phyloP scores from a whole-genome alignment of 2,888 invertebrate species.

The Hemaris fuciformis region DNA sequence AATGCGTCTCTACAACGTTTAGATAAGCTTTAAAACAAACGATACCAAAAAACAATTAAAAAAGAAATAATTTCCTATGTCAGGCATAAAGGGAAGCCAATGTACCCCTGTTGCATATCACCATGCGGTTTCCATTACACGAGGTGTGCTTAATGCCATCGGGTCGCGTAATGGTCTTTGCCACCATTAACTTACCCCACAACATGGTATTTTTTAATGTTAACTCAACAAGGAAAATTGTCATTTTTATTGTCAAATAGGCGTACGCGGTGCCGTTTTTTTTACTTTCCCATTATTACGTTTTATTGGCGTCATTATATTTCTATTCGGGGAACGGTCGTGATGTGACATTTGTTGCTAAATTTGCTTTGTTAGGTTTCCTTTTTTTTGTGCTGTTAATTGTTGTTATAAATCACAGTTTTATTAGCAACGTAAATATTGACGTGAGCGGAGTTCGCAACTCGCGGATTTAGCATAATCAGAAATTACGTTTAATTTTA shows the following conservation, averaged over 20 bases:
- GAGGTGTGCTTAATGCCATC: conserved; percentile 68
- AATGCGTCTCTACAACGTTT: neutral
- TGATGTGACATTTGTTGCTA: conserved; percentile 38
- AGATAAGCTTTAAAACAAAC: conserved; percentile 7
- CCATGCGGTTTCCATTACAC: conserved; percentile 69
- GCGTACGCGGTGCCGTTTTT: conserved; percentile 53
- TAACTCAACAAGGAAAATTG: conserved; percentile 67
- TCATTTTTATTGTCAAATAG: conserved; percentile 64
- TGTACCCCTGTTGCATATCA: conserved; percentile 56
- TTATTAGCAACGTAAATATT: conserved; percentile 20
- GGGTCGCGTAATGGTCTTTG: conserved; percentile 64
- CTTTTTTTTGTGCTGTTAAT: conserved; percentile 20
- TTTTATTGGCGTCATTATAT: conserved; percentile 68
- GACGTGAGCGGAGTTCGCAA: neutral
- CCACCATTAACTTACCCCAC: conserved; percentile 68
- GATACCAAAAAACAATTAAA: conserved; percentile 30
- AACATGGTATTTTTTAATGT: conserved; percentile 64
- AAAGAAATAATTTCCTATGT: conserved; percentile 31
- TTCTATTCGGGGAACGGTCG: conserved; percentile 48
- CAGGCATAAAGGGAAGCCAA: conserved; percentile 43
- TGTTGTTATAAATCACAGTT: conserved; percentile 27
- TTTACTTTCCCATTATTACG: conserved; percentile 57
- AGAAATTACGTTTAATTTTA: conserved; percentile 4
- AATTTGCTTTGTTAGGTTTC: conserved; percentile 29
- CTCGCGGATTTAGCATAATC: neutral